Conservation (phyloP, 2,797 vertebrate species). For the Myotis myotis region DNA sequence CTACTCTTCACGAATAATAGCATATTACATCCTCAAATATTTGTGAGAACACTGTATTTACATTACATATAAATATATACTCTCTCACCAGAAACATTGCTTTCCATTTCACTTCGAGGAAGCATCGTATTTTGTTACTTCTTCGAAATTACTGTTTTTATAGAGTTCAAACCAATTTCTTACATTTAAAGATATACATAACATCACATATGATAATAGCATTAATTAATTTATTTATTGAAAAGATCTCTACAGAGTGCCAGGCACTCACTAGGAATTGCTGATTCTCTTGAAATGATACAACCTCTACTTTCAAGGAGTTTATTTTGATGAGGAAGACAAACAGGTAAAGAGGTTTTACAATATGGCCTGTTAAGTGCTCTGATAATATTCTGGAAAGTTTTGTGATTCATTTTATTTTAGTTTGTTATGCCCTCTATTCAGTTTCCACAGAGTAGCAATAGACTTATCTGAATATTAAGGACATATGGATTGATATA, state of each 20-base stretch:
- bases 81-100: not conserved
- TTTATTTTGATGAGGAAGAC: no score
- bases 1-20: not conserved
- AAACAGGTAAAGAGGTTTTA: no score
- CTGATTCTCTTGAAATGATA: no score
- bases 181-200: not conserved
- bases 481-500: not conserved
- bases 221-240: not conserved
- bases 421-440: not conserved
- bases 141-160: not conserved
- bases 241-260: not conserved
- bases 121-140: not conserved
- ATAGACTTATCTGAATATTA: not conserved
- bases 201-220: not conserved
- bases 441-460: not conserved
- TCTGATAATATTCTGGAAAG: not conserved
- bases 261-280: no score
- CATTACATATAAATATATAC: not conserved
- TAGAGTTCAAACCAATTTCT: not conserved
- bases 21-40: not conserved
- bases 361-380: not conserved
- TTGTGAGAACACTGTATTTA: not conserved
- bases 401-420: not conserved
- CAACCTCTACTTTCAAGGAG: no score
- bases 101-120: not conserved